Conservation (phyloP, 2,113 vertebrate species). For the Globicephala melas region DNA sequence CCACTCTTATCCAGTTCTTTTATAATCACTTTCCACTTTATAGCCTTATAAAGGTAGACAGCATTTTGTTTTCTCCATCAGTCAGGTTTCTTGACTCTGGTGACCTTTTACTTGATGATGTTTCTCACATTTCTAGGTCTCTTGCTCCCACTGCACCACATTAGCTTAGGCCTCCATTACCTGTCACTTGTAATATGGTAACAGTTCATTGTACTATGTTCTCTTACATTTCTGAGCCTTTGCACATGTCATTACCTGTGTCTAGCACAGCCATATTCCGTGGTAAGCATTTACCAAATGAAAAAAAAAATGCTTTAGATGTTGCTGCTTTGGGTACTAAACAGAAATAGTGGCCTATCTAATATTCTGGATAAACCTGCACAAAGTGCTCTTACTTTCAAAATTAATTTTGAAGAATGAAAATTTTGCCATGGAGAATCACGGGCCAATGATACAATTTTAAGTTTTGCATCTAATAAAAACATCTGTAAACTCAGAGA, state of each 20-base stretch:
- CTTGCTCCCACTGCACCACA: not conserved
- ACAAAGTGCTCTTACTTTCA: constrained; percentile 56
- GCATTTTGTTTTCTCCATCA: not conserved
- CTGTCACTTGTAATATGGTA: not conserved
- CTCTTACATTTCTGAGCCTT: constrained; percentile 31
- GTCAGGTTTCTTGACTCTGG: not conserved
- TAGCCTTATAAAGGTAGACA: not conserved
- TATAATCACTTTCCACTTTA: not conserved
- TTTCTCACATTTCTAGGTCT: not conserved
- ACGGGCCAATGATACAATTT: constrained; percentile 46
- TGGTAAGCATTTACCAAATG: constrained; percentile 45
- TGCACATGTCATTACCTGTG: not conserved
- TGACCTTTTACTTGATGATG: not conserved
- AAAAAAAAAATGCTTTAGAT: constrained; percentile 59
- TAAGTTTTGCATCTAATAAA: constrained; percentile 64
- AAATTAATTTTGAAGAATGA: constrained; percentile 72
- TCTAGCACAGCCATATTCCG: constrained; percentile 47
- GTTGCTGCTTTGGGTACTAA: constrained; percentile 56
- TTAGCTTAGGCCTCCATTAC: not conserved
- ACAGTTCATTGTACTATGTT: not conserved
- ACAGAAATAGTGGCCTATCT: constrained; percentile 59
- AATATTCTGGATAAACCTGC: constrained; percentile 46
- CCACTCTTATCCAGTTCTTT: constrained; percentile 10
- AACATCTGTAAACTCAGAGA: constrained; percentile 26
- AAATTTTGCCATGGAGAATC: constrained; percentile 70